Conservation (phyloP, 2,113 vertebrate genomes). For the Pogonocichla stellata region DNA sequence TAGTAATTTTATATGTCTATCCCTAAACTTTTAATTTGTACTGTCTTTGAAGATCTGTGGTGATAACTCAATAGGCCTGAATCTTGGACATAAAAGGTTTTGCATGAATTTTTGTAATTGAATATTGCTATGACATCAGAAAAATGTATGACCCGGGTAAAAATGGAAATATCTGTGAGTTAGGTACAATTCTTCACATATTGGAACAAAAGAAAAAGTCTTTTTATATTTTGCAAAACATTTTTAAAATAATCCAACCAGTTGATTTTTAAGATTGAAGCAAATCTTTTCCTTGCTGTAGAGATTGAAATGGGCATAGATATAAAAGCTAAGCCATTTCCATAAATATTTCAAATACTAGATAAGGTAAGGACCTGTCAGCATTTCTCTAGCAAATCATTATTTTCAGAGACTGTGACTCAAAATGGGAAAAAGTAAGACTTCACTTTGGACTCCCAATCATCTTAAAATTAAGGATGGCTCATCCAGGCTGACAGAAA, state of each 20-base stretch:
- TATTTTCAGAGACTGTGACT: constrained; percentile 5
- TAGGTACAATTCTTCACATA: background rate
- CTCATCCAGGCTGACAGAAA: background rate
- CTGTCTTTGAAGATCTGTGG: background rate
- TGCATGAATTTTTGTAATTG: background rate
- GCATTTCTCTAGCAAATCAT: background rate
- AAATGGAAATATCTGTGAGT: background rate
- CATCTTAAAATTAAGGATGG: background rate
- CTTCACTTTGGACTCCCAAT: background rate
- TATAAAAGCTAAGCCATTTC: background rate
- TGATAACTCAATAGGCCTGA: background rate
- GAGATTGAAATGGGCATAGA: background rate
- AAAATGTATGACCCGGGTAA: background rate
- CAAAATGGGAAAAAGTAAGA: background rate
- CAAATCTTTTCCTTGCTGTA: background rate
- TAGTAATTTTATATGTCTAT: background rate
- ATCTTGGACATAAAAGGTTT: background rate
- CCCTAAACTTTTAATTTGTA: background rate
- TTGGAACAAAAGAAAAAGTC: background rate
- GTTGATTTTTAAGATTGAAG: background rate
- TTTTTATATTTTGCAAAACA: background rate
- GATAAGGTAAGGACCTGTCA: background rate
- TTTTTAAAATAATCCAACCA: background rate
- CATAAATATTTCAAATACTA: constrained; percentile 1
- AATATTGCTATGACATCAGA: background rate